Base-by-base conservation (phyloP, 1,140 invertebrate genomes). In the Dendrolimus punctatus region DNA sequence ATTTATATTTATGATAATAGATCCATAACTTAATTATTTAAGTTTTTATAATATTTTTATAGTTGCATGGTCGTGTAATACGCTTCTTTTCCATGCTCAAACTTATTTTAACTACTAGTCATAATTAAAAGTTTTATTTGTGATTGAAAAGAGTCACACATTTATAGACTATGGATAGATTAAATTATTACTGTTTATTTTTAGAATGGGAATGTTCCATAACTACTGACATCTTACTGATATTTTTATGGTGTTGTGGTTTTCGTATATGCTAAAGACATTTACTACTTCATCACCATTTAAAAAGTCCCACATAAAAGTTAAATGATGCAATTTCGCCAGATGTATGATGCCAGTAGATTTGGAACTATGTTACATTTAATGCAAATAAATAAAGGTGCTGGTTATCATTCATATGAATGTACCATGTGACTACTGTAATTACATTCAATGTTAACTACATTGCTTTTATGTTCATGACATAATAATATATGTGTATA, bases 61-160 rank as follows among this genome's bases (percentile, higher is more conserved):
- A 82, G 76, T 76, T 71, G 80, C 83, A 86, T 86, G 83, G 83
- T 76, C 71, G 66, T 76, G 65, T 81, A 78, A 65, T 80, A 77
- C 60, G 80, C 80, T 80, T 83, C 69, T 73, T 83, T 68, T 79
- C 83, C 80, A 86, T 85, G 82, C 82, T 84, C 82, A 85, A 85
- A 85, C 78, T 75, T 51, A 77, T 82, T 60, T 73, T 83, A 82
- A 73, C 70, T 72, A 71, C 82, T 85, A 85, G 82, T 85, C 80
- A 84, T 85, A 84, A 82, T 71, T 74, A 80, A 64, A 82, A 75
- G 23, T 71, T 71, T 80, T 80, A 80, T 78, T 74, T 74, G 72
- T 79, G 66, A 67, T 71, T 62, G 58, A 67, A 52, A 58, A 60
- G 64, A 71, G 78, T 79, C 71, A 75, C 73, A 70, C 62, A 63